phyloP scores from a whole-genome alignment of 1,140 invertebrate species.

The Drosophila tristis region DNA sequence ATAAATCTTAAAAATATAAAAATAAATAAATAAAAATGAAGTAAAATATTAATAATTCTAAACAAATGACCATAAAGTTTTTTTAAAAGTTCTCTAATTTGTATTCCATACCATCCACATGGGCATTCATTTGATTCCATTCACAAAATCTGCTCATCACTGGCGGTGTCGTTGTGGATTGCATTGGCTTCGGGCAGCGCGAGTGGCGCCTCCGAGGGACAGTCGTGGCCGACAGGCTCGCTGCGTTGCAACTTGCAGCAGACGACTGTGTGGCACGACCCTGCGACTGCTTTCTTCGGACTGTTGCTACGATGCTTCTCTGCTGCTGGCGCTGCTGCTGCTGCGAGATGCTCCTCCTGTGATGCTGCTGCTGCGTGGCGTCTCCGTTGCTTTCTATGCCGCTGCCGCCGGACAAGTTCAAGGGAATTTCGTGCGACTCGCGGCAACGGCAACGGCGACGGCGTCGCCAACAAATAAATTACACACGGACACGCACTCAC shows the following conservation, averaged over 20 bases:
- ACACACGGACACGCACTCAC: slow-evolving; percentile 38
- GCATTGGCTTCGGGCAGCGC: slow-evolving; percentile 4
- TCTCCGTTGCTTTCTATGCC: neutral
- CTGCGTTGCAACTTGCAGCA: slow-evolving; percentile 18
- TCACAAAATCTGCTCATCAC: neutral
- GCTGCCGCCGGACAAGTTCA: slow-evolving; percentile 51
- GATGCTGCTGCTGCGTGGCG: neutral
- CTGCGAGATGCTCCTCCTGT: neutral
- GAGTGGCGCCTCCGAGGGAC: slow-evolving; percentile 16
- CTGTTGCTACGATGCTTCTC: neutral
- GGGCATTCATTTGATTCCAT: neutral
- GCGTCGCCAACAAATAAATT: slow-evolving; percentile 55
- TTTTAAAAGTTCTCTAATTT: too few species aligned
- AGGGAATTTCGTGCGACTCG: slow-evolving; percentile 47
- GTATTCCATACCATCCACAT: too few species aligned
- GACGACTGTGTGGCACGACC: slow-evolving; percentile 14
- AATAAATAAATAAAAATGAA: too few species aligned
- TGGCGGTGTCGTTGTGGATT: slow-evolving; percentile 24
- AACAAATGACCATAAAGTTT: too few species aligned
- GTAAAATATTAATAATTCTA: too few species aligned
- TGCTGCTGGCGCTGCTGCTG: slow-evolving; percentile 8
- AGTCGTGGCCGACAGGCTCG: slow-evolving; percentile 34
- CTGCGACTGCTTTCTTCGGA: slow-evolving; percentile 5
- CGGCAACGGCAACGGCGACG: slow-evolving; percentile 6
- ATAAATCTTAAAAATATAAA: too few species aligned